Conservation (phyloP, 1,140 invertebrate species). For the Zelostemma sp. region DNA sequence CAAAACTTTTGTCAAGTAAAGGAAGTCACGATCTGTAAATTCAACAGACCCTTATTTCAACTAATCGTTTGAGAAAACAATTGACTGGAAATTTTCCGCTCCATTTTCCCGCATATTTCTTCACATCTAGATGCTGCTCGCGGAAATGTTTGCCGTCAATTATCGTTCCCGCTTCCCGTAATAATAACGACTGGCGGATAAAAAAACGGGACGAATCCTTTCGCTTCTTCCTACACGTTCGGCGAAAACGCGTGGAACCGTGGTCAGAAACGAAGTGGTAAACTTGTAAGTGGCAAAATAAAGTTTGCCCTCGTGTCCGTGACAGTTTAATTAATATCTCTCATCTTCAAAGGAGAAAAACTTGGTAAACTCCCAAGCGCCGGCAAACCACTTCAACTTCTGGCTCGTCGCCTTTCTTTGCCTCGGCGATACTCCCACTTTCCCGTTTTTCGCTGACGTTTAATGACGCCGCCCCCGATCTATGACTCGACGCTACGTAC, state of each 20-base stretch:
- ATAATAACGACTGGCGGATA: too few relatives aligned
- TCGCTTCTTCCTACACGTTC: too few relatives aligned
- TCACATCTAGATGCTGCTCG: too few relatives aligned
- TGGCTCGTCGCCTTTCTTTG: constrained; percentile 46
- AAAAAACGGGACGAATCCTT: too few relatives aligned
- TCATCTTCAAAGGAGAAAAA: constrained; percentile 67
- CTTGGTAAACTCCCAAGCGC: constrained; percentile 62
- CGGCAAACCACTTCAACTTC: constrained; percentile 63
- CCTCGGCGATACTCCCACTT: constrained; percentile 30
- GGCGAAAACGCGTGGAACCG: constrained; percentile 29
- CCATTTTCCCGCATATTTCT: too few relatives aligned
- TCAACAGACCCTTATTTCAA: neutral
- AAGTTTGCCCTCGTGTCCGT: constrained; percentile 67
- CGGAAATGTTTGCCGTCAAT: too few relatives aligned
- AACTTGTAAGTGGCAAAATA: constrained; percentile 70
- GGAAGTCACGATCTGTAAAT: neutral
- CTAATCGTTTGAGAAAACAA: too few relatives aligned
- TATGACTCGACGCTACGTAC: neutral
- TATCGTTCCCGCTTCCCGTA: too few relatives aligned
- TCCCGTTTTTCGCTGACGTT: constrained; percentile 39
- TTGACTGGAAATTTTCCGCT: too few relatives aligned
- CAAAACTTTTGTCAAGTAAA: neutral
- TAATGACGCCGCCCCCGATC: constrained; percentile 42
- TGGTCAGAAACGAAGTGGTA: constrained; percentile 56
- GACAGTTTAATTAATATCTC: constrained; percentile 71